Evolutionary conservation across 2,113 vertebrate species (phyloP).

Genomic region (Hydrochoerus hydrochaeris): DNA sequence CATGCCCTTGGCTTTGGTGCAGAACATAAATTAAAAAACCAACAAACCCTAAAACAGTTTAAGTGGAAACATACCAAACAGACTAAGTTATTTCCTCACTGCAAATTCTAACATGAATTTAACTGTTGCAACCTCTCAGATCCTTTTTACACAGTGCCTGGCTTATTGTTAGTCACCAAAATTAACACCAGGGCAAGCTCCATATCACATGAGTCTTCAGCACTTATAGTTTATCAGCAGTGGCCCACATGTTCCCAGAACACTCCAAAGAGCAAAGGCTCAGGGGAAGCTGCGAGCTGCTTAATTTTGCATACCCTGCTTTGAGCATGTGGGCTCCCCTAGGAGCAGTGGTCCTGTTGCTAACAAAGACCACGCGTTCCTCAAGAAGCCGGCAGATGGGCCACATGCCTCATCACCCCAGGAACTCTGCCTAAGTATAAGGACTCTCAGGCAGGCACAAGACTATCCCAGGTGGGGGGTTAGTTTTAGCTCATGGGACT

Average conservation of each 20-base stretch:
- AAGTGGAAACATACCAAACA: background rate
- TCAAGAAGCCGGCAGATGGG: background rate
- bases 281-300: too few species aligned
- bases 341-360: background rate
- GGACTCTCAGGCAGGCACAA: background rate
- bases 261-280: background rate
- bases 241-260: background rate
- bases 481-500: background rate
- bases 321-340: accelerated
- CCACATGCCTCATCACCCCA: background rate
- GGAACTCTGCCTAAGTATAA: background rate
- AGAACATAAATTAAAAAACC: too few species aligned
- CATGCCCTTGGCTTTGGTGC: accelerated
- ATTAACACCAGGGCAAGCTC: background rate
- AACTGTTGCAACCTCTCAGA: background rate
- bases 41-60: background rate
- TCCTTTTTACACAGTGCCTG: background rate
- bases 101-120: background rate
- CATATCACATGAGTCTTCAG: background rate
- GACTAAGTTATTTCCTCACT: background rate
- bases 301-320: accelerated
- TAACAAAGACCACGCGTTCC: background rate
- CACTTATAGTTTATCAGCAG: background rate
- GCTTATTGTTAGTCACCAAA: accelerated
- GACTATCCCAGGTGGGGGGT: background rate